Evolutionary conservation across 2,888 invertebrate species (phyloP), one percentile per base, ranked within the genome.

Genomic region (Carterocephalus palaemon): DNA sequence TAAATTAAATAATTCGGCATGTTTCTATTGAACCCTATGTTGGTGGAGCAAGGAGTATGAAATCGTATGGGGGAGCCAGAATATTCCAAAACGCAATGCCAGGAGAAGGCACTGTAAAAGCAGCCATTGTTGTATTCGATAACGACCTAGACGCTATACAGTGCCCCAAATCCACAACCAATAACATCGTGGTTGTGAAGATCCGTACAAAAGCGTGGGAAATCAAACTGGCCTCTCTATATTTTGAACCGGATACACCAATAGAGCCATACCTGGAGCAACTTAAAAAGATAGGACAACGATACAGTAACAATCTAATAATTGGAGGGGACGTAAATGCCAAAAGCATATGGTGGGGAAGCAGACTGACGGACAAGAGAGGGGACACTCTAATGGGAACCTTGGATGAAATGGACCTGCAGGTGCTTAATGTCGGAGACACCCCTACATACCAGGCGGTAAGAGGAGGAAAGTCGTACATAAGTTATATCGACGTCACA

Each of bases 21-120:
- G n/a, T n/a, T n/a, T n/a, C n/a, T n/a, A n/a, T n/a, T n/a, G 50
- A 52, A 12, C 52, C 52, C 0, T 52, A 51, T 10, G 19, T 49
- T 1, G 45, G 43, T 0, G 19, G 17, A 0, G 7, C 4, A 1
- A 48, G 43, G 1, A 22, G 9, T 2, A 12, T 49, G 5, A 31
- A 19, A 6, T 16, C 2, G 2, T 33, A 40, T 5, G 3, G n/a
- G 1, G 52, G 49, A 5, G 19, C 15, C 1, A 33, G 47, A 10
- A 15, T 51, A 0, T 5, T 43, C n/a, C 48, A 48, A 19, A 4
- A n/a, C n/a, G n/a, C n/a, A 8, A 16, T 15, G 2, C 2, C 10
- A 17, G 4, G 19, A 1, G 2, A 23, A 38, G 10, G 6, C 24
- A n/a, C 34, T 3, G 26, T 38, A 2, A 48, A 47, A 12, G 37